A percentile compares a stretch with the other conserved stretches of the same genome.
Conservation (phyloP, 1,140 invertebrate genomes). For the Bombus haemorrhoidalis region DNA sequence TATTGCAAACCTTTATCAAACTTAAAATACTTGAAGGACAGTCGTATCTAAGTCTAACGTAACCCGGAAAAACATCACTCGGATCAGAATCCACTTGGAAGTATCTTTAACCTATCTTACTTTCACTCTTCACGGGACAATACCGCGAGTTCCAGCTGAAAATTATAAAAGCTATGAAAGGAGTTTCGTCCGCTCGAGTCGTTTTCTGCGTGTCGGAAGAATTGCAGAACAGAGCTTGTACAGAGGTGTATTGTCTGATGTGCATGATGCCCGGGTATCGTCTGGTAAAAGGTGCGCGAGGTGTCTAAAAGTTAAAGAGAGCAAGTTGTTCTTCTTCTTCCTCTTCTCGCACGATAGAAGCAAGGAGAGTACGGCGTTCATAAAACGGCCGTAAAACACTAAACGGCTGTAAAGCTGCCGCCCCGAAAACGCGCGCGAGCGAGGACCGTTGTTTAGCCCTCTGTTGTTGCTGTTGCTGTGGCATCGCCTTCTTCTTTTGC, state of each 20-base stretch:
- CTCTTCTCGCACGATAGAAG: constrained; percentile 60
- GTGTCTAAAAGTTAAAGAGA: neutral
- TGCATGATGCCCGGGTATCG: neutral
- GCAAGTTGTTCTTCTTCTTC: neutral
- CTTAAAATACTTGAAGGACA: too few species aligned
- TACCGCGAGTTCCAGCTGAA: too few species aligned
- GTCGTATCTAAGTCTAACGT: too few species aligned
- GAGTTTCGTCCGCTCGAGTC: neutral
- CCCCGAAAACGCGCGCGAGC: constrained; percentile 73
- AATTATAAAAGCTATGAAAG: too few species aligned
- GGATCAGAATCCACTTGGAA: too few species aligned
- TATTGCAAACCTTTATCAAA: too few species aligned
- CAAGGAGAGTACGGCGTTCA: constrained; percentile 76
- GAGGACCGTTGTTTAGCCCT: constrained; percentile 41
- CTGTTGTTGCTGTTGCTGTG: constrained; percentile 60
- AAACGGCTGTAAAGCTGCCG: constrained; percentile 83
- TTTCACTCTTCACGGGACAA: too few species aligned
- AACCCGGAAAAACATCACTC: too few species aligned
- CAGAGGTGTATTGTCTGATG: neutral
- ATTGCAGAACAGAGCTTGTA: neutral
- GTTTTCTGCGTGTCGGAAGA: neutral
- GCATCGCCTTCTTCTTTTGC: constrained; percentile 63
- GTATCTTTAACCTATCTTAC: too few species aligned
- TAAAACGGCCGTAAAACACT: constrained; percentile 83
- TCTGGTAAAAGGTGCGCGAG: neutral